phyloP scores from a whole-genome alignment of 2,797 vertebrate species.

The Hemibagrus guttatus region DNA sequence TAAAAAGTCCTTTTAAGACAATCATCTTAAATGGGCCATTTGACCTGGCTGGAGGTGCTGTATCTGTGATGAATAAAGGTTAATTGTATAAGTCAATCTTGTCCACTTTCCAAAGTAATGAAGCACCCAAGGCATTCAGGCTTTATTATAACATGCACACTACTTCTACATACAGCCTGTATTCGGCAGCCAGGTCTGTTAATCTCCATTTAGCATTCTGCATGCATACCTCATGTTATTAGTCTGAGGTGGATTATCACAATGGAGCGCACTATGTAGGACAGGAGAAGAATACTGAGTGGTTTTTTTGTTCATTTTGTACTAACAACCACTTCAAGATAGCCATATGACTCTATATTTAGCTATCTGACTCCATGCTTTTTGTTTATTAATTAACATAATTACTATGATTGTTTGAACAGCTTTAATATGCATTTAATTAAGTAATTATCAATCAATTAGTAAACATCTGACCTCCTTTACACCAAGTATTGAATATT shows the following conservation, averaged over 20 bases:
- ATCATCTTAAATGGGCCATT: slow-evolving; percentile 67
- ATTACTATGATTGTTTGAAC: slow-evolving; percentile 5
- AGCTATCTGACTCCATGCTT: not conserved
- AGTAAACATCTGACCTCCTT: not conserved
- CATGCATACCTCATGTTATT: slow-evolving; percentile 57
- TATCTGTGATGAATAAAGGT: slow-evolving; percentile 73
- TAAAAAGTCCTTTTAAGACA: slow-evolving; percentile 61
- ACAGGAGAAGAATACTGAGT: slow-evolving; percentile 47
- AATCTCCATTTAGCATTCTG: slow-evolving; percentile 50
- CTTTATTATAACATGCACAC: slow-evolving; percentile 59
- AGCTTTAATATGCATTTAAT: slow-evolving; percentile 3
- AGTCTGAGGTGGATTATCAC: slow-evolving; percentile 56
- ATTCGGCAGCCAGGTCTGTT: slow-evolving; percentile 36
- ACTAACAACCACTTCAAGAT: slow-evolving; percentile 25
- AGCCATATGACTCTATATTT: not conserved
- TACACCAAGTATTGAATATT: slow-evolving; percentile 38
- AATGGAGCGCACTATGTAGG: slow-evolving; percentile 34
- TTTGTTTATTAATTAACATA: slow-evolving; percentile 2
- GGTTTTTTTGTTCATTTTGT: slow-evolving; percentile 21
- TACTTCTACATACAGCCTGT: slow-evolving; percentile 52
- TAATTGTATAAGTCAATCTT: slow-evolving; percentile 75
- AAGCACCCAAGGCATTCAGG: slow-evolving; percentile 62
- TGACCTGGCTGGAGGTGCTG: slow-evolving; percentile 71
- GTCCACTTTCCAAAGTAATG: slow-evolving; percentile 68
- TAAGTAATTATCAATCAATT: slow-evolving; percentile 2